Evolutionary conservation across 1,140 invertebrate genomes (phyloP).

Genomic region (Drosophila lacertosa): DNA sequence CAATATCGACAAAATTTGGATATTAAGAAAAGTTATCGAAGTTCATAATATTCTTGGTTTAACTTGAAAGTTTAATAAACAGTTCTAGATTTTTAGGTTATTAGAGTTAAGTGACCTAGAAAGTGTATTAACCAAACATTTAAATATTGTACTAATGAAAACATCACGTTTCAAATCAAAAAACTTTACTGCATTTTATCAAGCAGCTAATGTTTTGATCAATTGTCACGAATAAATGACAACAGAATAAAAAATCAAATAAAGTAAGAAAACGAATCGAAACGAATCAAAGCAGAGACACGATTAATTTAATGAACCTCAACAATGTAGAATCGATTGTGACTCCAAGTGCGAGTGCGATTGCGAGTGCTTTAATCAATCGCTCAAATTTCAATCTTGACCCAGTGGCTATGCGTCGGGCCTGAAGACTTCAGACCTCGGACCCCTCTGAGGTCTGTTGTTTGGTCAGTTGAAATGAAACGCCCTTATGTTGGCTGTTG

Average conservation of each 20-base stretch:
- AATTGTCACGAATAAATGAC: slow-evolving; percentile 56
- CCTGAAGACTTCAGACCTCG: slow-evolving; percentile 36
- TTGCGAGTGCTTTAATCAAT: slow-evolving; percentile 66
- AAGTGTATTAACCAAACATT: too few species aligned
- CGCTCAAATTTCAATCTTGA: slow-evolving; percentile 74
- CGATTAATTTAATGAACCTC: slow-evolving; percentile 71
- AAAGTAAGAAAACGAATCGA: slow-evolving; percentile 36
- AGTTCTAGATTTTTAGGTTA: too few species aligned
- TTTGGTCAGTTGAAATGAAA: slow-evolving; percentile 26
- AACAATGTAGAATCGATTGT: slow-evolving; percentile 21
- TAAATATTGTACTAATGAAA: too few species aligned
- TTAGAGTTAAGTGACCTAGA: too few species aligned
- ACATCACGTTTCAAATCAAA: too few species aligned
- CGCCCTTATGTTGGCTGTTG: slow-evolving; percentile 31
- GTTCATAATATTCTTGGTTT: too few species aligned
- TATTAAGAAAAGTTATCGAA: too few species aligned
- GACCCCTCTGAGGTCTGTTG: slow-evolving; percentile 23
- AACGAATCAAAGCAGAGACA: slow-evolving; percentile 50
- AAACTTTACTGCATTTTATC: slow-evolving; percentile 5
- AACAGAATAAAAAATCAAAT: slow-evolving; percentile 11
- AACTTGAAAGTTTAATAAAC: too few species aligned
- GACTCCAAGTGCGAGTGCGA: slow-evolving; percentile 35
- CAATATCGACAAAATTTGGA: too few species aligned
- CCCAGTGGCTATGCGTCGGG: slow-evolving; percentile 48
- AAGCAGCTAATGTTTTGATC: slow-evolving; percentile 36